Percentiles rank a stretch among this genome's conserved stretches.
These are phyloP conservation scores for Coboldia fuscipes DNA, from an alignment of 1,140 invertebrate species.

Conservation along the genomic window DNA sequence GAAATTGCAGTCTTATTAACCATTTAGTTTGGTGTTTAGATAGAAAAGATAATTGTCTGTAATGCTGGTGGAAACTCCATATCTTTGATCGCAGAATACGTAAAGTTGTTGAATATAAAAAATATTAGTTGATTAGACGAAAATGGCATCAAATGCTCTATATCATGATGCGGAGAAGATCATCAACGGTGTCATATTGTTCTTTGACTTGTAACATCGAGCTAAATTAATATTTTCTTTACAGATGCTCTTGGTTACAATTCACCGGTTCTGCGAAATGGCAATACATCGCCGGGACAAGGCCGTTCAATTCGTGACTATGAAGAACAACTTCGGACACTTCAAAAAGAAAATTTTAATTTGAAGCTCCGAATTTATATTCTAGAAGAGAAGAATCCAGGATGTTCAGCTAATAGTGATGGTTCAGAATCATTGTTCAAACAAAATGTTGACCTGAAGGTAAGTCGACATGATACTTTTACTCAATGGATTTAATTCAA, in stretches of 20 bases:
- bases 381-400: conserved; percentile 43
- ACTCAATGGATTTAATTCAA: conserved; percentile 1
- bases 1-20: too few relatives aligned
- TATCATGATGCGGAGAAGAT: too few relatives aligned
- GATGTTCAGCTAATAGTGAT: conserved; percentile 5
- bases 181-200: too few relatives aligned
- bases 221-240: too few relatives aligned
- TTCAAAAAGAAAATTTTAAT: conserved; percentile 84
- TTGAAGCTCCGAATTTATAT: conserved; percentile 78
- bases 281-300: conserved; percentile 22
- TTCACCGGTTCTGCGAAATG: conserved; percentile 10
- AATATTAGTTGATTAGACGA: too few relatives aligned
- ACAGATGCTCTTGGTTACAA: conserved; percentile 11
- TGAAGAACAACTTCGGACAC: conserved; percentile 58
- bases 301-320: conserved; percentile 70
- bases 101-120: too few relatives aligned
- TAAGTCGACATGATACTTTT: conserved; percentile 15
- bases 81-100: too few relatives aligned
- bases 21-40: too few relatives aligned
- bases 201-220: too few relatives aligned
- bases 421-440: conserved; percentile 20
- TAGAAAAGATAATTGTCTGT: too few relatives aligned
- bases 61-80: too few relatives aligned
- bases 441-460: conserved; percentile 59
- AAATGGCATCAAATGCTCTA: too few relatives aligned